Evolutionary conservation across 2,888 invertebrate species (phyloP), one percentile per base, ranked within the genome.

Genomic region (Sialis fuliginosa): DNA sequence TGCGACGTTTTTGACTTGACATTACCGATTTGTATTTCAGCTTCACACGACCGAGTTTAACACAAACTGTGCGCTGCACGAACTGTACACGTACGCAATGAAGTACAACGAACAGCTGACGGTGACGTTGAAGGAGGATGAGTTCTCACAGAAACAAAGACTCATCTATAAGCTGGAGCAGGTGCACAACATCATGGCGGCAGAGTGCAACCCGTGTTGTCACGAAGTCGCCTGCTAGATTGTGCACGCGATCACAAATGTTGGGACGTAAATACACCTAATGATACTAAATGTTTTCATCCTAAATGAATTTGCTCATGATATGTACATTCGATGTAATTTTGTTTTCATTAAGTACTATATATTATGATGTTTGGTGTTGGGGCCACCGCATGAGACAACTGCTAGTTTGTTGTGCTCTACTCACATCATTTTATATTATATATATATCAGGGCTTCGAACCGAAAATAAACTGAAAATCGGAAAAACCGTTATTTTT

Each of bases 31-130:
- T 40, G 49, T 47, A 35, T 67, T 68, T 44, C 75, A 93, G 79
- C 76, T 89, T 62, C 95, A 96, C 67, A 83, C 88, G 56, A 85
- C 88, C 58, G 95, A 97, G 72, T 98, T 98, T 71, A 95, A 95
- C 67, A 90, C 91, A 60, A 92, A 92, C 69, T 92, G 92, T 69
- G 93, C 96, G 57, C 76, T 96, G 57, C 87, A 91, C 68, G 95
- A 96, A 71, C 75, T 96, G 62, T 95, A 95, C 69, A 85, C 85
- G 60, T 96, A 95, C 68, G 93, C 93, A 60, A 83, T 89, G 63
- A 92, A 93, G 71, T 97, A 98, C 78, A 92, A 93, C 75, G 95
- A 96, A 69, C 91, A 96, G 75, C 72, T 96, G 58, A 88, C 87
- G 68, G 87, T 88, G 61, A 93, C 93, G 48, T 74, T 97, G 61